Conservation (phyloP, 1,140 invertebrate genomes). For the Trinorchestia longiramus region DNA sequence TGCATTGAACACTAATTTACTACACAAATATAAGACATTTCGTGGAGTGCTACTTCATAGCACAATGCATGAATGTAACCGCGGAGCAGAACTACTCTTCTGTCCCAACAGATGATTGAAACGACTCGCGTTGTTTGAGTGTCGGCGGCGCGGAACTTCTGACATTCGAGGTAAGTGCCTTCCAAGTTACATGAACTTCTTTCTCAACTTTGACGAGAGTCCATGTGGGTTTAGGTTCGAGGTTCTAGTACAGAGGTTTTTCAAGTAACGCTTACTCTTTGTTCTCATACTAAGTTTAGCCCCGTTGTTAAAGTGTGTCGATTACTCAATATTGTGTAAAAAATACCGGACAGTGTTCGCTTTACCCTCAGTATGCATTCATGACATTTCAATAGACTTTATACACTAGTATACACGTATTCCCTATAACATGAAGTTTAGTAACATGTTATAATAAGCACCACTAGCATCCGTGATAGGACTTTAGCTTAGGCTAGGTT, state of each 20-base stretch:
- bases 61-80: not conserved
- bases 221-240: not conserved
- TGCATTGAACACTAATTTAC: not conserved
- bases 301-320: not conserved
- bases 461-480: too few relatives aligned
- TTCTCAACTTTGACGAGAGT: not conserved
- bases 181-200: not conserved
- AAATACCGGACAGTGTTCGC: not conserved
- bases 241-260: not conserved
- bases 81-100: not conserved
- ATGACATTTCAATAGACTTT: too few relatives aligned
- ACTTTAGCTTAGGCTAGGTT: too few relatives aligned
- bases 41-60: not conserved
- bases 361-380: too few relatives aligned
- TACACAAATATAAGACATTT: not conserved
- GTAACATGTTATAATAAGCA: not conserved
- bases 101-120: not conserved
- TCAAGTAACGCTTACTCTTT: not conserved
- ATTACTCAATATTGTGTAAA: not conserved
- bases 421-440: not conserved
- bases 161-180: not conserved
- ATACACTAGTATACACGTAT: not conserved
- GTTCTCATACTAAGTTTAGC: not conserved
- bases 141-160: not conserved
- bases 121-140: not conserved